Conservation (phyloP, 2,888 invertebrate genomes). For the Noctua pronuba region DNA sequence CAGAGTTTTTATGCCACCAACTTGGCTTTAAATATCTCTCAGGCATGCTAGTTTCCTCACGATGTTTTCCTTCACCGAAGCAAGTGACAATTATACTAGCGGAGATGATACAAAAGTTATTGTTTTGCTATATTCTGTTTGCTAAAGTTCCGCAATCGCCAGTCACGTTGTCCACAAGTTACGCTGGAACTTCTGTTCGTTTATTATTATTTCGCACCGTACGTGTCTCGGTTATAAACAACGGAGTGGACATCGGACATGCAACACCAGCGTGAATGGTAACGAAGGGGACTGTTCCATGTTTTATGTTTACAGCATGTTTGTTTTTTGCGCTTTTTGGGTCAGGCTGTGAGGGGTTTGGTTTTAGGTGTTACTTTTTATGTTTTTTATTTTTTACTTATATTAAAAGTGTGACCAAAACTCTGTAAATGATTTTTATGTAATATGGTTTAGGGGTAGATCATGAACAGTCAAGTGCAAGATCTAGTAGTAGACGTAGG, state of each 20-base stretch:
- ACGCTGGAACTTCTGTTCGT: slow-evolving; percentile 7
- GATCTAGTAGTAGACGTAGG: too few relatives aligned
- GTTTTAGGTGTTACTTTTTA: background rate
- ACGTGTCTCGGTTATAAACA: slow-evolving; percentile 31
- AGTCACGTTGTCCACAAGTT: background rate
- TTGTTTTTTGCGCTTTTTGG: slow-evolving; percentile 18
- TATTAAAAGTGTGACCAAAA: too few relatives aligned
- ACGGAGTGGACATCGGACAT: slow-evolving; percentile 20
- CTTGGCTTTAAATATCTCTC: too few relatives aligned
- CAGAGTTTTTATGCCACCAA: too few relatives aligned
- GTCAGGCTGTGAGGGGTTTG: background rate
- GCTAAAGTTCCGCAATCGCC: background rate
- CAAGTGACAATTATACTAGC: too few relatives aligned
- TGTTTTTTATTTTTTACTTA: background rate
- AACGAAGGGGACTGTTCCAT: slow-evolving; percentile 33
- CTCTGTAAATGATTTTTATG: too few relatives aligned
- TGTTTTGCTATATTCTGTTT: background rate
- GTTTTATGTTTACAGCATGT: slow-evolving; percentile 7
- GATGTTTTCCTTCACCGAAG: too few relatives aligned
- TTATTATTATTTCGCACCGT: slow-evolving; percentile 12
- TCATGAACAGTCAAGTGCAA: too few relatives aligned
- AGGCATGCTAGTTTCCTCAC: too few relatives aligned
- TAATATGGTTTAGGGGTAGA: too few relatives aligned
- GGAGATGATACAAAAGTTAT: too few relatives aligned
- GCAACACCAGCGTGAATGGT: slow-evolving; percentile 37